phyloP scores from a whole-genome alignment of 2,888 invertebrate genomes.

The Synergus laeviventris region DNA sequence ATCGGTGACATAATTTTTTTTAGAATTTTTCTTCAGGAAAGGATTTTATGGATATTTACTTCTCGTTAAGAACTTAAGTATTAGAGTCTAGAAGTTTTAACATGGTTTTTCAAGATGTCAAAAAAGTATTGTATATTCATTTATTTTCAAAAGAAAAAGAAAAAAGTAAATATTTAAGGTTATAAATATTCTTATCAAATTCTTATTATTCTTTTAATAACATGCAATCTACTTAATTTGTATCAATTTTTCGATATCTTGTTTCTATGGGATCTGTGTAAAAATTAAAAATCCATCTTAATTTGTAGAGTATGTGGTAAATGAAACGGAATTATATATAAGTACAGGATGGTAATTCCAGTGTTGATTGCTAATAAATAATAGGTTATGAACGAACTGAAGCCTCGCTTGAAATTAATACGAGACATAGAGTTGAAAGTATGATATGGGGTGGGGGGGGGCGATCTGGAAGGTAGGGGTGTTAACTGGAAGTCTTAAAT shows the following conservation, averaged over 20 bases:
- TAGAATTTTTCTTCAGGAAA: conserved; percentile 16
- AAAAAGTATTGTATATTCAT: no score
- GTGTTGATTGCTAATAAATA: conserved; percentile 62
- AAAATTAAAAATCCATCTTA: no score
- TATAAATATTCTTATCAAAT: no score
- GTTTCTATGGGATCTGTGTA: no score
- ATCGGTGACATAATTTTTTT: conserved; percentile 25
- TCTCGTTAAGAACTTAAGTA: neutral
- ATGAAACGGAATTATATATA: conserved; percentile 10
- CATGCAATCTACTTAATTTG: no score
- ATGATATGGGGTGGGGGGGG: conserved; percentile 14
- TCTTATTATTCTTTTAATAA: no score
- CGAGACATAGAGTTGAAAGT: conserved; percentile 48
- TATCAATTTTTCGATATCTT: no score
- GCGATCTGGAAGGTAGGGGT: conserved; percentile 42
- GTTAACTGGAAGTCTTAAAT: conserved; percentile 63
- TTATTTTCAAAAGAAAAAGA: no score
- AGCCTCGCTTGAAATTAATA: conserved; percentile 64
- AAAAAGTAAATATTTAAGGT: no score
- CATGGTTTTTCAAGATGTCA: neutral
- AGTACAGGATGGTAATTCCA: conserved; percentile 4
- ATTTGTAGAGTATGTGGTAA: neutral
- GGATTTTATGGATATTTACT: conserved; percentile 31
- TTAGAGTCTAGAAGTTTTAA: neutral
- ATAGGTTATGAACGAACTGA: conserved; percentile 65